Conservation (phyloP, 2,797 vertebrate genomes). For the Anableps anableps region DNA sequence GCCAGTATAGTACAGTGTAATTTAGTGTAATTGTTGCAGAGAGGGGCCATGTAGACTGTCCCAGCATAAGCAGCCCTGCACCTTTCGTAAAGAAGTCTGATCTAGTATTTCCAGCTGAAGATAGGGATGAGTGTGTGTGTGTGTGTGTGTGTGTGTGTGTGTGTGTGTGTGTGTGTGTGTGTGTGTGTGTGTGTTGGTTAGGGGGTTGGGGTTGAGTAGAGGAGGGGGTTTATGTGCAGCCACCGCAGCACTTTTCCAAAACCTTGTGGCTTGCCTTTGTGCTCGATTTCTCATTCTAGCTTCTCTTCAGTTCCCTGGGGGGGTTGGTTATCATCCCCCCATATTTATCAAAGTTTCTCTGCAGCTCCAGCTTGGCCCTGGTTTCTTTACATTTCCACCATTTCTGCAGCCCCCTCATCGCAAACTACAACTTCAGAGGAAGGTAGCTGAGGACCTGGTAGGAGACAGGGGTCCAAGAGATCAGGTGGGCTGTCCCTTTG, state of each 20-base stretch:
- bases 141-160: no score
- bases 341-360: conserved; percentile 64
- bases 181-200: no score
- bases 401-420: background rate
- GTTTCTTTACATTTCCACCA: conserved; percentile 10
- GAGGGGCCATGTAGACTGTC: conserved; percentile 40
- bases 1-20: conserved; percentile 39
- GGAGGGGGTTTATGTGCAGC: conserved; percentile 45
- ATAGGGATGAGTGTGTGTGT: conserved; percentile 27
- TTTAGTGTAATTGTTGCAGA: conserved; percentile 60
- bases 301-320: conserved; percentile 44
- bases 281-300: conserved; percentile 61
- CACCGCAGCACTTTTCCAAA: conserved; percentile 58
- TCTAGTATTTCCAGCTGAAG: conserved; percentile 65
- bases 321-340: conserved; percentile 45
- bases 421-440: conserved; percentile 29
- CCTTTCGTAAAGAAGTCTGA: conserved; percentile 43
- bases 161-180: no score
- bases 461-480: conserved; percentile 25
- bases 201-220: conserved; percentile 19
- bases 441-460: conserved; percentile 22
- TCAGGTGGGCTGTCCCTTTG: conserved; percentile 36
- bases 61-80: conserved; percentile 37
- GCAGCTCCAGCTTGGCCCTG: conserved; percentile 19
- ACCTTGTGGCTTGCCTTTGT: conserved; percentile 60